phyloP scores from a whole-genome alignment of 2,797 vertebrate species.

The Glossophaga mutica region DNA sequence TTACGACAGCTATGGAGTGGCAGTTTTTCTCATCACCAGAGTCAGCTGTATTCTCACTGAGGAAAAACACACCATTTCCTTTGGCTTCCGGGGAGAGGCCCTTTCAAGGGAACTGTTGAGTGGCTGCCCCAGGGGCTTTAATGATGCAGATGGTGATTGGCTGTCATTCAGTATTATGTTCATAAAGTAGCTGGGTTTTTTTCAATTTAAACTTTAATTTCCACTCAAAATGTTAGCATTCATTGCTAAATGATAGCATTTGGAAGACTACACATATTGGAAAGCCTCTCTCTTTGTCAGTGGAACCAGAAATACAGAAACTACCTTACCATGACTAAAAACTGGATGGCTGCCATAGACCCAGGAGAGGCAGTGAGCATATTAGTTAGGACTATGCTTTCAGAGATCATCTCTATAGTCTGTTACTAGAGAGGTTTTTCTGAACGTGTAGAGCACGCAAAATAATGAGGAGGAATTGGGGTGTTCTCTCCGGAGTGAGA shows the following conservation, averaged over 20 bases:
- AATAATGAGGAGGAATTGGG: slow-evolving; percentile 32
- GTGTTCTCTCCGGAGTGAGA: slow-evolving; percentile 59
- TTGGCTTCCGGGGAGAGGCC: background rate
- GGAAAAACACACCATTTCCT: background rate
- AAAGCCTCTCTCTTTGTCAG: background rate
- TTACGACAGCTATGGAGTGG: background rate
- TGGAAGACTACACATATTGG: background rate
- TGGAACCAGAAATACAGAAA: background rate
- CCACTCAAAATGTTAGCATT: background rate
- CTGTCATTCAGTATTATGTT: background rate
- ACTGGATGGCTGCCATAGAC: accelerated
- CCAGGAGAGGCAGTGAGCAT: accelerated
- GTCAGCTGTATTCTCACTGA: background rate
- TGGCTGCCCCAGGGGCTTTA: background rate
- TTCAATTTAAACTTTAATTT: background rate
- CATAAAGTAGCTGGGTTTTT: background rate
- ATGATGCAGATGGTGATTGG: background rate
- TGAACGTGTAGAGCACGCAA: background rate
- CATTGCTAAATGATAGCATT: background rate
- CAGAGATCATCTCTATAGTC: slow-evolving; percentile 75
- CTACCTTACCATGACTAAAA: background rate
- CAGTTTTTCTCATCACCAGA: background rate
- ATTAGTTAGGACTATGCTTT: slow-evolving; percentile 40
- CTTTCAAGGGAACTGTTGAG: background rate
- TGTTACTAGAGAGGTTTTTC: slow-evolving; percentile 50